Base-by-base conservation (phyloP, 2,113 vertebrate genomes). In the Ophiodon elongatus region DNA sequence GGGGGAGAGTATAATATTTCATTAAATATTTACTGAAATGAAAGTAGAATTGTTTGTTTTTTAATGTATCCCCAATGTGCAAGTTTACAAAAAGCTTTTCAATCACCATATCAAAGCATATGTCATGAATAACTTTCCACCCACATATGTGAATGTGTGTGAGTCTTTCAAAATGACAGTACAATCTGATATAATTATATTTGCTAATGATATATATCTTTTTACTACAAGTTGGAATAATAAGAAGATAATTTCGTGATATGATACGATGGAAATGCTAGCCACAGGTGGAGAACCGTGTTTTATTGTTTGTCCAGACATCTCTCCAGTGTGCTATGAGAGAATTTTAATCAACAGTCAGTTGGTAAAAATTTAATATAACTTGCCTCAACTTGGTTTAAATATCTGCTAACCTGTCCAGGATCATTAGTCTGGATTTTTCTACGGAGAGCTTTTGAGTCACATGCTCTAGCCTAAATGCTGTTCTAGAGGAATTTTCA, bases 281-380 rank as follows among this genome's bases (percentile, higher is more conserved):
- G 43, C 4, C 11, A 60, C 79, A 66, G 29, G 56, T 60, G n/a
- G 43, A 62, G 31, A 62, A 52, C 23, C 29, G 8, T 56, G n/a
- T 67, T 72, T 33, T 67, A 60, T 52, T 56, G 33, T 65, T n/a
- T 77, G 76, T 68, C 21, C 47, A 57, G 23, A 80, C 59, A 45
- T 57, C 29, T 45, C 6, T 57, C 14, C 29, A 73, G 63, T 67
- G 31, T 50, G 41, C 1, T 14, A 13, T n/a, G 17, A 6, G 45
- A 27, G 35, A 4, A 56, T 35, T 33, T 43, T 56, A 63, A 73
- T 60, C 31, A 79, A 66, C 8, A 50, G 17, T 27, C 15, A 60
- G 23, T 43, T 27, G 0, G 10, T 43, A 47, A 67, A 50, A 31
- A 52, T 21, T 45, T 0, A 35, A 66, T 23, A 57, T 37, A 71